These are phyloP conservation scores for Saccopteryx leptura DNA, from an alignment of 2,113 vertebrate species.

Conservation along the genomic window DNA sequence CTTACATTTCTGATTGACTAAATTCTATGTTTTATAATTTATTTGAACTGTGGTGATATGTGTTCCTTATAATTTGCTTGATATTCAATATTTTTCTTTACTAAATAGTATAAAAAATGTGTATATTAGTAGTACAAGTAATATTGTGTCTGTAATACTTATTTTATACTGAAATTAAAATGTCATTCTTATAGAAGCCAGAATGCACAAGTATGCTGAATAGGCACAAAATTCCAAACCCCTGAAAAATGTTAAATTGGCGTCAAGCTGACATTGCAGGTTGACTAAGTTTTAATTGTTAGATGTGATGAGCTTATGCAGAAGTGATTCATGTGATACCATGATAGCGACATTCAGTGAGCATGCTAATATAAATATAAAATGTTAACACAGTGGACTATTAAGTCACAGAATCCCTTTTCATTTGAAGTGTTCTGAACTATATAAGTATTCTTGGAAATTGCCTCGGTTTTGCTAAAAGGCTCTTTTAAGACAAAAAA, in stretches of 20 bases:
- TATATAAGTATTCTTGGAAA: slow-evolving; percentile 66
- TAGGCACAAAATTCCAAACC: slow-evolving; percentile 72
- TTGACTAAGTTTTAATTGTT: slow-evolving; percentile 83
- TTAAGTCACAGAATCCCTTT: slow-evolving; percentile 60
- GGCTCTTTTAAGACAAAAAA: slow-evolving; percentile 57
- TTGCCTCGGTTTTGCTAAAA: slow-evolving; percentile 60
- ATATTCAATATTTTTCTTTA: background rate
- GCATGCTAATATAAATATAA: slow-evolving; percentile 42
- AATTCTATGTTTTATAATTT: background rate
- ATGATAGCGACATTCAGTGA: background rate
- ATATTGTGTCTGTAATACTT: slow-evolving; percentile 63
- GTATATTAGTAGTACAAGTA: background rate
- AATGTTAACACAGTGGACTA: background rate
- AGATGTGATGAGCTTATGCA: slow-evolving; percentile 62
- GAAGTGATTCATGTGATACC: background rate
- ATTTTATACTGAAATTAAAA: slow-evolving; percentile 72
- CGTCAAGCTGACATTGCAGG: slow-evolving; percentile 82
- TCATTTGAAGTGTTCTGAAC: slow-evolving; percentile 62
- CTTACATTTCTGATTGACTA: background rate
- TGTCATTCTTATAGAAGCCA: slow-evolving; percentile 82
- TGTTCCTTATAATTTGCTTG: background rate
- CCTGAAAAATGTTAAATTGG: slow-evolving; percentile 70
- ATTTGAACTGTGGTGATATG: background rate
- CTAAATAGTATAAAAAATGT: slow-evolving; percentile 7
- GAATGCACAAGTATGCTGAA: slow-evolving; percentile 78